These are phyloP conservation scores for Leptinotarsa texana DNA, from an alignment of 1,140 invertebrate species.

Conservation along the genomic window DNA sequence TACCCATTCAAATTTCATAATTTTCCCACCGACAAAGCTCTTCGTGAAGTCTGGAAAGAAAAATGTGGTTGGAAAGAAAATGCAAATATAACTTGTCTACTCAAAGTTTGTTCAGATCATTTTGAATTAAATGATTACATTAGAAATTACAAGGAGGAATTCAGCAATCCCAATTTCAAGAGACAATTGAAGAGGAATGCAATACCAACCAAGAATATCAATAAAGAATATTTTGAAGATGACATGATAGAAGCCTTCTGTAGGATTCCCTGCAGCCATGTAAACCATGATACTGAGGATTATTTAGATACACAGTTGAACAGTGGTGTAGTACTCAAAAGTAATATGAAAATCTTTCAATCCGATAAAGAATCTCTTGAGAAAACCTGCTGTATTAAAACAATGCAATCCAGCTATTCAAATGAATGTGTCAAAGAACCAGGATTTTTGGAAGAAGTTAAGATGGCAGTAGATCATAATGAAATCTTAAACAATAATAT, in stretches of 20 bases:
- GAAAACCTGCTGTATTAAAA: no score
- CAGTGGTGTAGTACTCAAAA: no score
- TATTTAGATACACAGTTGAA: background rate
- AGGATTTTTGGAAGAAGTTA: slow-evolving; percentile 7
- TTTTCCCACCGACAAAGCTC: slow-evolving; percentile 20
- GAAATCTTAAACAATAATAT: slow-evolving; percentile 13
- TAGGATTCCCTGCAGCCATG: background rate
- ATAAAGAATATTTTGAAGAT: background rate
- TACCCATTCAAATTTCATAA: slow-evolving; percentile 32
- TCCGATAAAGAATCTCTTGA: no score
- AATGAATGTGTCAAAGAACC: no score
- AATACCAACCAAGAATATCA: slow-evolving; percentile 21
- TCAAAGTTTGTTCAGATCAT: slow-evolving; percentile 36
- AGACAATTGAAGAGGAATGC: slow-evolving; percentile 26
- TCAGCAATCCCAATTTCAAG: slow-evolving; percentile 25
- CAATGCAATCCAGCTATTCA: no score
- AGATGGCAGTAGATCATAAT: slow-evolving; percentile 11
- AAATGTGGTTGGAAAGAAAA: slow-evolving; percentile 17
- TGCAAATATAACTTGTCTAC: background rate
- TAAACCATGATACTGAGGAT: background rate
- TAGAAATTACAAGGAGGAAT: slow-evolving; percentile 29
- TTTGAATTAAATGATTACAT: slow-evolving; percentile 34
- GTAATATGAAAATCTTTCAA: no score
- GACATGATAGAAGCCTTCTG: background rate
- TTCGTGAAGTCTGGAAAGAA: slow-evolving; percentile 18